Evolutionary conservation across 2,797 vertebrate genomes (phyloP), one percentile per base, ranked within the genome.

Genomic region (Benthosema pterotum): DNA sequence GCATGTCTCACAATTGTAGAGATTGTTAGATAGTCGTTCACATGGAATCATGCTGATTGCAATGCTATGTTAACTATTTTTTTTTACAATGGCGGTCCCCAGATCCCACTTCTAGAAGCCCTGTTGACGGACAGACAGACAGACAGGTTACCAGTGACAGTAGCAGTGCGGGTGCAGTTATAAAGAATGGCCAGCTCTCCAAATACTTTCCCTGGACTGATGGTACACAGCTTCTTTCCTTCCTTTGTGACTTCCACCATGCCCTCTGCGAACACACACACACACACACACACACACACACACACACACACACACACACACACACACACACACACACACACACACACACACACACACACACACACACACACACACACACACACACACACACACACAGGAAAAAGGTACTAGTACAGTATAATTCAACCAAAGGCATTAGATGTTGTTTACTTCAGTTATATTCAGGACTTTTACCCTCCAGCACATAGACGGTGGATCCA

Each of bases 111-210:
- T 22, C 4, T 22, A 22, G 19, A 22, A 22, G 2, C 19, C n/a
- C n/a, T n/a, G n/a, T n/a, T n/a, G 52, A 43, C 5, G 56, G 14
- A 50, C 46, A 49, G 14, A 38, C 18, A 32, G 17, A 32, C 45
- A 48, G 22, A 28, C 18, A 47, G 12, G 48, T 47, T 67, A 93
- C 91, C 91, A 73, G 88, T 92, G 0, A 92, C 90, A 0, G 88
- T 87, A 0, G 91, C 91, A 0, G 91, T 93, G 59, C 91, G 85
- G 0, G 89, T 93, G 80, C 91, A 92, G 84, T 93, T 92, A 78
- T 92, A 93, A 47, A 92, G 77, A 54, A 93, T 91, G 1, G 91
- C 91, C 15, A 93, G 77, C 28, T 93, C 91, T 48, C 91, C 91
- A 8, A 93, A 92, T 14, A 91, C 89, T 13, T 85, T 92, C 0